Evolutionary conservation across 2,888 invertebrate species (phyloP).

Genomic region (Athalia cordata): DNA sequence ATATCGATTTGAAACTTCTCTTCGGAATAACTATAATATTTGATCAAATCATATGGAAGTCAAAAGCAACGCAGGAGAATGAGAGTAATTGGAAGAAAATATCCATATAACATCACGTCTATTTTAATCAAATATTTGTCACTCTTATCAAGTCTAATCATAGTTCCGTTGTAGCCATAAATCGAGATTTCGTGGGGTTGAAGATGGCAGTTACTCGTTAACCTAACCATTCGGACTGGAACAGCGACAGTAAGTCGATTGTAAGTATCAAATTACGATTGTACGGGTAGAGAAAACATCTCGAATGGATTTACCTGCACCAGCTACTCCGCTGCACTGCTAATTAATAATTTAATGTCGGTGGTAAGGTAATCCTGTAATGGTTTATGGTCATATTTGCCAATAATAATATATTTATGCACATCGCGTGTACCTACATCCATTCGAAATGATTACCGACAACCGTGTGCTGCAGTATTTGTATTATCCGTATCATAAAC

Average conservation of each 20-base stretch:
- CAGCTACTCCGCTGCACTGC: neutral
- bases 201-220: slow-evolving; percentile 56
- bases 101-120: neutral
- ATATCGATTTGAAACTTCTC: slow-evolving; percentile 37
- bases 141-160: neutral
- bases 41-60: too few species aligned
- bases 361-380: slow-evolving; percentile 38
- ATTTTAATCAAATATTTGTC: neutral
- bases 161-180: slow-evolving; percentile 55
- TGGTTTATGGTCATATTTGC: slow-evolving; percentile 33
- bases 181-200: slow-evolving; percentile 55
- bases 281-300: slow-evolving; percentile 5
- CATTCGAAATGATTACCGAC: slow-evolving; percentile 37
- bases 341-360: slow-evolving; percentile 25
- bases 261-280: slow-evolving; percentile 1
- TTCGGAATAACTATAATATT: slow-evolving; percentile 4
- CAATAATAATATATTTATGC: slow-evolving; percentile 20
- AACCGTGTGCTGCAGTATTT: slow-evolving; percentile 5
- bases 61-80: neutral
- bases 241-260: slow-evolving; percentile 19
- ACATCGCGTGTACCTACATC: slow-evolving; percentile 17
- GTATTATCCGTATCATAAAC: slow-evolving; percentile 27
- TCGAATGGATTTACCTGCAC: slow-evolving; percentile 16
- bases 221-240: slow-evolving; percentile 48
- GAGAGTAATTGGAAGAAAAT: neutral